Evolutionary conservation across 2,797 vertebrate species (phyloP).

Genomic region (Mastacembelus armatus): DNA sequence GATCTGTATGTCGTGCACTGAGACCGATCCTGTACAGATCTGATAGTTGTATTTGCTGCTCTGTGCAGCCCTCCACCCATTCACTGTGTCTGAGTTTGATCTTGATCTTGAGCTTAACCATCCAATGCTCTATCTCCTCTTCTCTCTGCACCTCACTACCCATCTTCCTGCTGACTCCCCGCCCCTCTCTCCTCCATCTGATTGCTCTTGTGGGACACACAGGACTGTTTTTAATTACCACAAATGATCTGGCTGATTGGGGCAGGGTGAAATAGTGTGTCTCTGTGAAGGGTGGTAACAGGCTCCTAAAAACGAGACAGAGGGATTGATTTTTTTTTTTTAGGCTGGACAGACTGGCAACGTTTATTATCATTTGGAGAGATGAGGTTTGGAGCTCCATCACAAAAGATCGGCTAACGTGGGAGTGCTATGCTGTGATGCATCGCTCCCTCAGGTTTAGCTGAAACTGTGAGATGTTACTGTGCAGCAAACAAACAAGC

Average conservation of each 20-base stretch:
- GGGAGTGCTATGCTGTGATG: neutral
- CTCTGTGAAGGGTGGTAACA: neutral
- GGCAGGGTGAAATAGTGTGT: no score
- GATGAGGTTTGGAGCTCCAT: neutral
- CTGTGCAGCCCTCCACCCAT: no score
- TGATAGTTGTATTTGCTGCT: no score
- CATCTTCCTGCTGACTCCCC: neutral
- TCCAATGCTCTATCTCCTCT: neutral
- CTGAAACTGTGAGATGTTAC: neutral
- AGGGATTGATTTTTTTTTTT: neutral
- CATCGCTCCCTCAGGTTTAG: neutral
- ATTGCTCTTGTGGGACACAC: constrained; percentile 37
- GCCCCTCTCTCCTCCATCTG: constrained; percentile 5
- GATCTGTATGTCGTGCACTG: no score
- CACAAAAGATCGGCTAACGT: neutral
- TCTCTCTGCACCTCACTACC: neutral
- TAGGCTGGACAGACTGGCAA: neutral
- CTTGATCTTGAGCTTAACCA: no score
- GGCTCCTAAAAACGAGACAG: neutral
- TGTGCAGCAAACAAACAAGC: constrained; percentile 9
- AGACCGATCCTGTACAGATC: no score
- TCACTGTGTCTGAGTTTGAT: no score
- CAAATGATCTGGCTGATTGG: constrained; percentile 35
- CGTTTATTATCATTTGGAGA: constrained; percentile 6
- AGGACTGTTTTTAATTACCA: constrained; percentile 47